Percentiles rank a stretch among this genome's conserved stretches.
phyloP scores from a whole-genome alignment of 2,797 vertebrate genomes.

The Emys orbicularis region DNA sequence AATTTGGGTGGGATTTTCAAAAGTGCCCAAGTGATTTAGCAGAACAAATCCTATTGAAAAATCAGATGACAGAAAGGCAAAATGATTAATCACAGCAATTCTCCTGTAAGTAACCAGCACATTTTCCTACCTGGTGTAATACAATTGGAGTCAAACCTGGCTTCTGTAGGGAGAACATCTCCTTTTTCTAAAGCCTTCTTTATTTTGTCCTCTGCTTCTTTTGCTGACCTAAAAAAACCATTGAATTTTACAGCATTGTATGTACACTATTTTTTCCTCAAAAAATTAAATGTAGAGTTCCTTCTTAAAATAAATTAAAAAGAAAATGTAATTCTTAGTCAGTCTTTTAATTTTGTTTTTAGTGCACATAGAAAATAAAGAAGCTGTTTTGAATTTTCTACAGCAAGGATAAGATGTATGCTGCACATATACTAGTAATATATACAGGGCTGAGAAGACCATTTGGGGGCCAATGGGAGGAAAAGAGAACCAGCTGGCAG shows the following conservation, averaged over 20 bases:
- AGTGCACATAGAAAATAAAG: not conserved
- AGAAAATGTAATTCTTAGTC: not conserved
- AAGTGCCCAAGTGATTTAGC: not conserved
- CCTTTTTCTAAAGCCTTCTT: slow-evolving; percentile 98
- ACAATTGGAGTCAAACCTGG: slow-evolving; percentile 98
- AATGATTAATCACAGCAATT: not conserved
- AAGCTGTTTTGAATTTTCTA: not conserved
- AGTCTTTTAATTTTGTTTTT: not conserved
- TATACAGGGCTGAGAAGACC: not conserved
- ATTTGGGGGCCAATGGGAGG: not conserved
- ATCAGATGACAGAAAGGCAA: not conserved
- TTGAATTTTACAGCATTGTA: not conserved
- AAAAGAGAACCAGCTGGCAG: not conserved
- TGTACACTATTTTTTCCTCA: not conserved
- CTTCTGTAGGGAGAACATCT: slow-evolving; percentile 94
- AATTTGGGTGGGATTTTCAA: not conserved
- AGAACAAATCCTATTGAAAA: not conserved
- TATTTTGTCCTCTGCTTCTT: slow-evolving; percentile 98
- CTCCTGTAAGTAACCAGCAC: not conserved
- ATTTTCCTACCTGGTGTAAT: slow-evolving; percentile 93
- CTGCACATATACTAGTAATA: not conserved
- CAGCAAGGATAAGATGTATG: not conserved
- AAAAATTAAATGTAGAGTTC: not conserved
- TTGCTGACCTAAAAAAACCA: slow-evolving; percentile 90
- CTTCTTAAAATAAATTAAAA: not conserved